Evolutionary conservation across 2,888 invertebrate genomes (phyloP).

Genomic region (Drosophila yooni): DNA sequence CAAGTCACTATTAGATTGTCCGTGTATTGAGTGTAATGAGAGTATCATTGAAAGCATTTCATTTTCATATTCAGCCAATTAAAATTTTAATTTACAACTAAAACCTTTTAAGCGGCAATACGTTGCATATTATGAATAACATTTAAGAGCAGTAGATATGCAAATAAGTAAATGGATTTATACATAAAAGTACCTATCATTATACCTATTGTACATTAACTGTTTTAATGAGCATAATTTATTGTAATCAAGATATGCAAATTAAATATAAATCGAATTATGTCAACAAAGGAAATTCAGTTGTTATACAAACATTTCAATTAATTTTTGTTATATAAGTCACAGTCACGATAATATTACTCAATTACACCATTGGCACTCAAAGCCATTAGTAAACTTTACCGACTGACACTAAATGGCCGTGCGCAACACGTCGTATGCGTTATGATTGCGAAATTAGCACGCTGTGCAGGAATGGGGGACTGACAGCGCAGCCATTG

Average conservation of each 20-base stretch:
- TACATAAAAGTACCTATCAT: not conserved
- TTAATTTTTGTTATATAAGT: not conserved
- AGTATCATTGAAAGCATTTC: not conserved
- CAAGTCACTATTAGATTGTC: not conserved
- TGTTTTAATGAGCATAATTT: slow-evolving; percentile 1
- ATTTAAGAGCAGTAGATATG: not conserved
- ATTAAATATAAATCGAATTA: not conserved
- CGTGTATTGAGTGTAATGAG: not conserved
- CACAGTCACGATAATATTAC: not conserved
- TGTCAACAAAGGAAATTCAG: not conserved
- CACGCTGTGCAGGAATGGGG: not conserved
- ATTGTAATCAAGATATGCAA: not conserved
- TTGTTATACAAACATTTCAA: slow-evolving; percentile 2
- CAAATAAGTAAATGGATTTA: not conserved
- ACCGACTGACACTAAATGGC: not conserved
- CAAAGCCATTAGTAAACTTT: not conserved
- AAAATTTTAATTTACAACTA: not conserved
- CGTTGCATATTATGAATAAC: not conserved
- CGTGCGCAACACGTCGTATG: slow-evolving; percentile 44
- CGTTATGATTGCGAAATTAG: slow-evolving; percentile 32
- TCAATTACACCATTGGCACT: not conserved
- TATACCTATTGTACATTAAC: not conserved
- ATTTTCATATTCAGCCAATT: not conserved
- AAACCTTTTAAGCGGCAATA: not conserved
- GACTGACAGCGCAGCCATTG: slow-evolving; percentile 16